Base-by-base conservation (phyloP, 1,140 invertebrate genomes). In the Drosophila willistoni region DNA sequence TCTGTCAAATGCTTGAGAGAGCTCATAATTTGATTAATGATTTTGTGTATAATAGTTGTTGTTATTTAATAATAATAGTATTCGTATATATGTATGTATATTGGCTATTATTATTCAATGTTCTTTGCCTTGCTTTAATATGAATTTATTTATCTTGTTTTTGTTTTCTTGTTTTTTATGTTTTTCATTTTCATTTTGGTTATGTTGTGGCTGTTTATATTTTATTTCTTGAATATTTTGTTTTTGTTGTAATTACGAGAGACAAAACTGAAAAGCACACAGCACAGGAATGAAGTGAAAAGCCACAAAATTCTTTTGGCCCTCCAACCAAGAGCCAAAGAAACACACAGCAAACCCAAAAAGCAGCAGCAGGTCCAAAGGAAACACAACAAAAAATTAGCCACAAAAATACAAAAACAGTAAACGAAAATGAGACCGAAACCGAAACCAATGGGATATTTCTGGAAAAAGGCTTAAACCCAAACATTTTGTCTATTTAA, bases 211-310 rank as follows among this genome's bases (percentile, higher is more conserved):
- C 22, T 54, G 10, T 25, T 47, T 62, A 57, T 19, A 54, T 44
- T 60, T 54, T 57, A 14, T 36, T 64, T 56, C 59, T 64, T 64
- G 13, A 25, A 29, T 59, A 42, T 17, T 44, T 44, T 7, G 4
- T 22, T 51, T 10, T 22, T 51, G 7, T 51, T 22, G 22, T 22
- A 51, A 51, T 51, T 51, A 51, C 44, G 44, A 51, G 44, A 51
- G 17, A 19, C 17, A 51, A 51, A 51, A 22, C 12, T 9, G 10
- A 51, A 51, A 5, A 51, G 17, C 44, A 22, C 44, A 51, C 74
- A 71, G 71, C 62, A 44, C 36, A 77, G 78, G 71, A 83, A 83
- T 83, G 80, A 81, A 75, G 80, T 83, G 79, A 83, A 81, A 83
- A 83, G 72, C 82, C 70, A 79, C 82, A 81, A 82, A 82, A 70